These are phyloP conservation scores for Drepanosiphum platanoidis DNA, from an alignment of 2,888 invertebrate species.

Conservation along the genomic window DNA sequence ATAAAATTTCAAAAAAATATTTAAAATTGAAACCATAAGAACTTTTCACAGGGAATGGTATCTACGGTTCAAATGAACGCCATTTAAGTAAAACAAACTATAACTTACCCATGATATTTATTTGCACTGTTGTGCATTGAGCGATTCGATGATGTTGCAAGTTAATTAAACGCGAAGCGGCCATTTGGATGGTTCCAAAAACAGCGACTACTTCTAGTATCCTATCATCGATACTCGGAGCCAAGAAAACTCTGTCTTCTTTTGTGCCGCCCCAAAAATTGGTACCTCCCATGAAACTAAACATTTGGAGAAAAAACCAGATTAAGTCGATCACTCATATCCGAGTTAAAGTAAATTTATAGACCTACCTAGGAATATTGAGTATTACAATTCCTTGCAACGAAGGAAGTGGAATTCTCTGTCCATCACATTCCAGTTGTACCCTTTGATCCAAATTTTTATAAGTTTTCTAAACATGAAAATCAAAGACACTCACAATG, in stretches of 20 bases:
- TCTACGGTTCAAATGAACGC: no score
- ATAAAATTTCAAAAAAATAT: no score
- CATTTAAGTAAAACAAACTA: constrained; percentile 9
- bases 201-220: constrained; percentile 97
- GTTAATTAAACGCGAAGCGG: constrained; percentile 92
- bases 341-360: neutral
- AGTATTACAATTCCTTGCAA: constrained; percentile 96
- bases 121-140: constrained; percentile 95
- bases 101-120: constrained; percentile 84
- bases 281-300: constrained; percentile 96
- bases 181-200: constrained; percentile 97
- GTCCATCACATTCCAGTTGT: constrained; percentile 95
- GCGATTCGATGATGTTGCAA: constrained; percentile 97
- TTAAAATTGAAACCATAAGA: no score
- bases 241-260: constrained; percentile 89
- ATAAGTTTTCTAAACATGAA: constrained; percentile 81
- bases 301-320: constrained; percentile 64
- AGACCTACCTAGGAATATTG: constrained; percentile 84
- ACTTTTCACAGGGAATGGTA: no score
- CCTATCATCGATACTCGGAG: constrained; percentile 95
- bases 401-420: constrained; percentile 92
- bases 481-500: neutral
- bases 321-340: neutral
- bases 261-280: constrained; percentile 98
- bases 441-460: constrained; percentile 96